These are phyloP conservation scores for Euwallacea fornicatus DNA, from an alignment of 1,140 invertebrate genomes.

Conservation along the genomic window DNA sequence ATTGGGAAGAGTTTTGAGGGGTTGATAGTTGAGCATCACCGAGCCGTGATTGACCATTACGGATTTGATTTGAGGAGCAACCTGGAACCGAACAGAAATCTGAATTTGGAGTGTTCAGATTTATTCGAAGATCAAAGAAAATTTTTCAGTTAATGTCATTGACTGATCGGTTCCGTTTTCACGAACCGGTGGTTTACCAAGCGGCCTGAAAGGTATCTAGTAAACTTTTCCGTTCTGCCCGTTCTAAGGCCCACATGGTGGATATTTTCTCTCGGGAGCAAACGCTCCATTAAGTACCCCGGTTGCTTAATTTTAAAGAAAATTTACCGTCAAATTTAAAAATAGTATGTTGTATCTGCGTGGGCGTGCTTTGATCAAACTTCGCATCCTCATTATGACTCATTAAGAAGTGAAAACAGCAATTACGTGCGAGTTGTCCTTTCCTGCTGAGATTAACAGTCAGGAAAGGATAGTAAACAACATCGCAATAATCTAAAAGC, in stretches of 20 bases:
- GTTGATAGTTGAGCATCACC: slow-evolving; percentile 74
- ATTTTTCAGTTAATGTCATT: too few relatives aligned
- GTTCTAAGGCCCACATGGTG: too few relatives aligned
- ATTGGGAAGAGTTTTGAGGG: slow-evolving; percentile 62
- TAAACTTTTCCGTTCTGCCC: too few relatives aligned
- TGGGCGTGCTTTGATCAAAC: neutral
- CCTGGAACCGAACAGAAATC: slow-evolving; percentile 58
- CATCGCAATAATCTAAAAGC: neutral
- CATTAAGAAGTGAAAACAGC: neutral
- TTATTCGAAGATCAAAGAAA: too few relatives aligned
- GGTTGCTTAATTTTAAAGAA: too few relatives aligned
- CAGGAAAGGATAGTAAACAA: neutral
- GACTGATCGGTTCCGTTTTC: too few relatives aligned
- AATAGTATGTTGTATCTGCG: neutral
- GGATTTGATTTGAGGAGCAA: slow-evolving; percentile 71
- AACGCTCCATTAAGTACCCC: too few relatives aligned
- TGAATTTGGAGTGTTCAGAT: too few relatives aligned
- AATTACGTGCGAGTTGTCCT: neutral
- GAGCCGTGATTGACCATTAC: slow-evolving; percentile 67
- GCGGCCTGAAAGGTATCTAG: too few relatives aligned
- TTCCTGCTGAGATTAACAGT: neutral
- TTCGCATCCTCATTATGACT: neutral
- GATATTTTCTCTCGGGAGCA: too few relatives aligned
- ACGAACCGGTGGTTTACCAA: too few relatives aligned
- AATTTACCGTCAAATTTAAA: too few relatives aligned